These are phyloP conservation scores for Lucilia cuprina DNA, from an alignment of 1,140 invertebrate genomes.

Conservation along the genomic window DNA sequence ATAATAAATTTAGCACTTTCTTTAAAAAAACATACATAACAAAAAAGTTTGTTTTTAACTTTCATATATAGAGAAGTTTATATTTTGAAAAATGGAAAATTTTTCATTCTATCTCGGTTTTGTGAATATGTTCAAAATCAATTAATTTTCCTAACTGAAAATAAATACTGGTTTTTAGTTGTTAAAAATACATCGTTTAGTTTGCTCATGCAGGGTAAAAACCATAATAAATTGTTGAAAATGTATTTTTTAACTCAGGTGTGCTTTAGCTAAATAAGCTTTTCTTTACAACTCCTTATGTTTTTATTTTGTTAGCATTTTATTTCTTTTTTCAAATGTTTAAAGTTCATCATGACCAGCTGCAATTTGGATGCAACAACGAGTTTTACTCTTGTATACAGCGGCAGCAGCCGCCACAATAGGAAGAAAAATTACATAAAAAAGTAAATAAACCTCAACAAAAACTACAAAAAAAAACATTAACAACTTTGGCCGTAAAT, in stretches of 20 bases:
- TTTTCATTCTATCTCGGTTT: not conserved
- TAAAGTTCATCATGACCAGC: slow-evolving; percentile 23
- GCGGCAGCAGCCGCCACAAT: not conserved
- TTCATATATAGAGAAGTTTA: too few relatives aligned
- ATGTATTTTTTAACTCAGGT: slow-evolving; percentile 19
- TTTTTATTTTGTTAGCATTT: not conserved
- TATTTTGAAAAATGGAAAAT: not conserved
- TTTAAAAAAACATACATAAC: not conserved
- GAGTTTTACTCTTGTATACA: not conserved
- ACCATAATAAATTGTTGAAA: not conserved
- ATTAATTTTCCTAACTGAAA: not conserved
- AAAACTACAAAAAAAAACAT: not conserved
- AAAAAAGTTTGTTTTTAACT: too few relatives aligned
- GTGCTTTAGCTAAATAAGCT: slow-evolving; percentile 6
- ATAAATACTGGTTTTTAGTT: not conserved
- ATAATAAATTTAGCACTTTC: not conserved
- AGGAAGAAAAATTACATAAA: not conserved
- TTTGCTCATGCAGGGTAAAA: slow-evolving; percentile 1
- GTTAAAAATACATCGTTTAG: not conserved
- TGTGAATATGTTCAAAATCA: not conserved
- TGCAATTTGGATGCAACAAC: slow-evolving; percentile 17
- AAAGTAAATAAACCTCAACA: not conserved
- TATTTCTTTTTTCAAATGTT: not conserved
- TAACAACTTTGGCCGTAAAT: slow-evolving; percentile 23
- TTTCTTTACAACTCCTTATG: not conserved